Evolutionary conservation across 1,140 invertebrate species (phyloP), one percentile per base, ranked within the genome.

Genomic region (Drosophila nebulosa): DNA sequence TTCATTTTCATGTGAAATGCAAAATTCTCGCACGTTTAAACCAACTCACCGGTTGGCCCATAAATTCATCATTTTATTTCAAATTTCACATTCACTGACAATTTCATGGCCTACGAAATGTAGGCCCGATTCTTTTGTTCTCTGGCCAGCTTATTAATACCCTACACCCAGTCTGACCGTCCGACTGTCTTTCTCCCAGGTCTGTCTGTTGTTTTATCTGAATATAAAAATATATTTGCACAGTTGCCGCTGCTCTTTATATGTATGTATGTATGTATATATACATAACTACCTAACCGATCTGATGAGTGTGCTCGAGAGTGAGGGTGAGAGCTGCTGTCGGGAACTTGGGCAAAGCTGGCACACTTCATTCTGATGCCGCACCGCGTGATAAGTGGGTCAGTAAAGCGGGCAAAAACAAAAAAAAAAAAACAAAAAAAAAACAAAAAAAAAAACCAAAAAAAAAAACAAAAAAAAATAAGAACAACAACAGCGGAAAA

Each of bases 41-140:
- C 70, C 64, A 36, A 53, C 65, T 76, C 69, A 68, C 39, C 16
- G 18, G 16, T 46, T 14, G 27, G 27, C 27, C 2, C 66, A 88
- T 86, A 86, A 88, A 86, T 86, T 83, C 71, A 88, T 86, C 83
- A 86, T 86, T 86, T 86, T 86, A 86, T 88, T 88, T 88, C 68
- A 88, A 88, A 83, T 88, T 86, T 86, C 83, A 86, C 83, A 86
- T 86, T 78, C 78, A 57, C 63, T 86, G 83, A 86, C 83, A 86
- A 86, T 86, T 81, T 88, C 74, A 86, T 88, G 60, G 81, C 74
- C 78, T 75, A 84, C 79, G 67, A 79, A 79, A 61, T 81, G 78
- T 64, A 66, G 61, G 79, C 68, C 61, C 46, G 69, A 71, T 68
- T 81, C 81, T 78, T 85, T 84, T 85, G 80, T 86, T 73, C 74